A percentile compares a stretch with the other conserved stretches of the same genome.
These are phyloP conservation scores for Dryadula phaetusa DNA, from an alignment of 2,888 invertebrate species.

Conservation along the genomic window DNA sequence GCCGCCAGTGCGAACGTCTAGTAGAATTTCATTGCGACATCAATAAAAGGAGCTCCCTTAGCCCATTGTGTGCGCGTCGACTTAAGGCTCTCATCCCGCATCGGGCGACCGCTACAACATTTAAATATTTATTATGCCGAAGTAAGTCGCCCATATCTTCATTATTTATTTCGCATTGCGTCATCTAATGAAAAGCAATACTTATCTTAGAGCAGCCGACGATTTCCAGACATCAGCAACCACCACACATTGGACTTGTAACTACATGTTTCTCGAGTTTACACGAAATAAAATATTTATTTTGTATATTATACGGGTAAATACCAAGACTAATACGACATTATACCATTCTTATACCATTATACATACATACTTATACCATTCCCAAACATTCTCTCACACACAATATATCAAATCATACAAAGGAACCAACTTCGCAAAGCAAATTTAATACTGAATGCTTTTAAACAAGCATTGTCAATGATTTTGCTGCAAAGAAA, in stretches of 20 bases:
- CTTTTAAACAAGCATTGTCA: not conserved
- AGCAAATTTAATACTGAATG: not conserved
- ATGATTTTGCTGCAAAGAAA: not conserved
- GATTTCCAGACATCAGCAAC: constrained; percentile 47
- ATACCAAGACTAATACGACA: too few species aligned
- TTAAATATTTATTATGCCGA: constrained; percentile 74
- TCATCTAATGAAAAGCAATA: constrained; percentile 54
- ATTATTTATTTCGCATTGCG: constrained; percentile 63
- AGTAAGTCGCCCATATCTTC: constrained; percentile 56
- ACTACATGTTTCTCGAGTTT: constrained; percentile 59
- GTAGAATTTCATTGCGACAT: constrained; percentile 55
- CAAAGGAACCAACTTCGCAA: constrained; percentile 1
- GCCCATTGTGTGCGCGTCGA: constrained; percentile 50
- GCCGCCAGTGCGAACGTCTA: constrained; percentile 53
- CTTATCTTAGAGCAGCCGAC: constrained; percentile 63
- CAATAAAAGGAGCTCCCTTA: constrained; percentile 52
- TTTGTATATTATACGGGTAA: constrained; percentile 41
- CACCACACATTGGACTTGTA: constrained; percentile 62
- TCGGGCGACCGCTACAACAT: constrained; percentile 77
- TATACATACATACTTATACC: constrained; percentile 36
- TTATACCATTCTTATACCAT: not conserved
- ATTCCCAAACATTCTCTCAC: constrained; percentile 8
- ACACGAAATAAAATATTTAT: constrained; percentile 39
- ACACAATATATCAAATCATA: constrained; percentile 25
- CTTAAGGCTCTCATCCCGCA: constrained; percentile 65